Evolutionary conservation across 2,113 vertebrate species (phyloP), one percentile per base, ranked within the genome.

Genomic region (Anhinga rufa): DNA sequence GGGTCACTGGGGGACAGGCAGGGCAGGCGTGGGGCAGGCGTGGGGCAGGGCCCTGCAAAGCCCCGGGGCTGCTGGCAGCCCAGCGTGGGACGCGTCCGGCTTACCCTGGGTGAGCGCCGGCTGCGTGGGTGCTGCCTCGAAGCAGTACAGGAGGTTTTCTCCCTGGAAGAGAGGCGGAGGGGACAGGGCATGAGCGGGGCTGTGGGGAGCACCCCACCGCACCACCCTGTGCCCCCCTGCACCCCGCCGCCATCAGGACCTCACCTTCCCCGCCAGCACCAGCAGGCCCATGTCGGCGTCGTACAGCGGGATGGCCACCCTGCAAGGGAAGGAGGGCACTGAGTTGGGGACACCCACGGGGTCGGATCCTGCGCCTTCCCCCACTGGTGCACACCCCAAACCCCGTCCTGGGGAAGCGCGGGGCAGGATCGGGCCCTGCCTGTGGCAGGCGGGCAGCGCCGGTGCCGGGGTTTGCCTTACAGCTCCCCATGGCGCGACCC

Each of bases 251-350:
- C 2, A 0, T 1, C 38, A 34, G 69, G 32, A 40, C 44, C 97
- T 98, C 88, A 99, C 99, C 98, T 98, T 98, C 93, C 98, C 99
- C 7, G 98, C 98, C 82, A 99, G 92, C 42, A 99, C 68, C 51
- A 99, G 98, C 42, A 99, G 98, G 46, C 99, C 98, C 0, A 99
- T 98, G 97, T 99, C 99, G 0, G 98, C 88, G 21, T 99, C 99
- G 31, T 98, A 98, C 91, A 99, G 97, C 0, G 99, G 99, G 68
- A 99, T 98, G 92, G 99, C 79, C 12, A 95, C 98, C 93, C 99
- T 99, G 94, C 12, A 44, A 95, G 19, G 40, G 38, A 91, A 84
- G 19, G 21, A 46, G 17, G 38, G 20, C 25, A 48, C 77, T 96
- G 64, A 92, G 88, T 54, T 0, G 2, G 34, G 44, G 32, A 6